Percentiles rank a stretch among this genome's conserved stretches.
These are phyloP conservation scores for Myiagra hebetior DNA, from an alignment of 2,113 vertebrate species.

Conservation along the genomic window DNA sequence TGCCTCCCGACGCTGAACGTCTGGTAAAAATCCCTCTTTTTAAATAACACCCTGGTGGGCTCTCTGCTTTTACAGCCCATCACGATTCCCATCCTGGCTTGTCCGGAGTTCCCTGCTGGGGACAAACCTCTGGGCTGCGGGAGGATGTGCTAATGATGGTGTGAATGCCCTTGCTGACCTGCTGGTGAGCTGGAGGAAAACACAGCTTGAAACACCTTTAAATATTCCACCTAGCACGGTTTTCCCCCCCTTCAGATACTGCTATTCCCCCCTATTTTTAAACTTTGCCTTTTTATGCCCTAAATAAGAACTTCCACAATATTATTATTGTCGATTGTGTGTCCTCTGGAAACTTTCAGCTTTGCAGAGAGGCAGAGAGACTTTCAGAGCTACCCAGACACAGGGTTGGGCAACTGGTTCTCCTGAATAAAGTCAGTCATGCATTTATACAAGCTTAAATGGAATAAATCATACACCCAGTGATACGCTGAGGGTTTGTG, in stretches of 20 bases:
- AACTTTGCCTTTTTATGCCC: not conserved
- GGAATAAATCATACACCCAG: not conserved
- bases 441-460: not conserved
- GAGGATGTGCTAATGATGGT: not conserved
- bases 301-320: not conserved
- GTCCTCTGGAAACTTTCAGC: not conserved
- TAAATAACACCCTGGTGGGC: not conserved
- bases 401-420: not conserved
- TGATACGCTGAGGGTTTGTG: not conserved
- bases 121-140: fast-evolving
- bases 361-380: fast-evolving
- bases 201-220: not conserved
- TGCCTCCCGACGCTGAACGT: not conserved
- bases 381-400: not conserved
- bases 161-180: not conserved
- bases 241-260: not conserved
- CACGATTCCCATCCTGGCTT: not conserved
- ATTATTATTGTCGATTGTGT: fast-evolving
- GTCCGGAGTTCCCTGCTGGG: not conserved
- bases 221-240: fast-evolving
- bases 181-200: not conserved
- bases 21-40: not conserved
- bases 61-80: not conserved
- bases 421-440: conserved; percentile 27
- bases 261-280: not conserved